These are phyloP conservation scores for Apus apus DNA, from an alignment of 2,113 vertebrate species.

Conservation along the genomic window DNA sequence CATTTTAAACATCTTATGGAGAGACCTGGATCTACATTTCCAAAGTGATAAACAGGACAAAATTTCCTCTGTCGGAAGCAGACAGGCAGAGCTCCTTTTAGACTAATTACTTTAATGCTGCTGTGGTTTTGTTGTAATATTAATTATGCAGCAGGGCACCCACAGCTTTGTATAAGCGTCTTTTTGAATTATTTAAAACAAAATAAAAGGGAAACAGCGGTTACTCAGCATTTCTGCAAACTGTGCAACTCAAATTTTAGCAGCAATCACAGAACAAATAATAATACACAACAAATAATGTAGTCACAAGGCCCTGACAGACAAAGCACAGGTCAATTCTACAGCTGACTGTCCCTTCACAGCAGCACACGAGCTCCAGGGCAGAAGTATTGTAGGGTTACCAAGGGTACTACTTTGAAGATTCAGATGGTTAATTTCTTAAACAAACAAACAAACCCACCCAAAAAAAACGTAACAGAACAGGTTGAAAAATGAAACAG, in stretches of 20 bases:
- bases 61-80: not conserved
- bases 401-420: not conserved
- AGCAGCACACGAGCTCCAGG: not conserved
- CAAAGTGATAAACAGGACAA: not conserved
- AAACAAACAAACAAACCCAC: not conserved
- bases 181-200: conserved; percentile 24
- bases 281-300: not conserved
- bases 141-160: not conserved
- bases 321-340: not conserved
- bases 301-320: not conserved
- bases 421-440: not conserved
- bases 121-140: conserved; percentile 11
- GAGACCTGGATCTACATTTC: not conserved
- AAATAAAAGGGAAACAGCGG: conserved; percentile 15
- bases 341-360: not conserved
- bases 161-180: conserved; percentile 1
- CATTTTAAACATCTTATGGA: not conserved
- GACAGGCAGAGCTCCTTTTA: not conserved
- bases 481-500: not conserved
- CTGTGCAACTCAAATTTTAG: not conserved
- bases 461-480: not conserved
- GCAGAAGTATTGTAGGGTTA: not conserved
- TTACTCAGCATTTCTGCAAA: conserved; percentile 27
- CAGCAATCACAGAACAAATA: not conserved
- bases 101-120: conserved; percentile 34